Evolutionary conservation across 1,140 invertebrate genomes (phyloP), one percentile per base, ranked within the genome.

Genomic region (Oreohelix idahoensis): DNA sequence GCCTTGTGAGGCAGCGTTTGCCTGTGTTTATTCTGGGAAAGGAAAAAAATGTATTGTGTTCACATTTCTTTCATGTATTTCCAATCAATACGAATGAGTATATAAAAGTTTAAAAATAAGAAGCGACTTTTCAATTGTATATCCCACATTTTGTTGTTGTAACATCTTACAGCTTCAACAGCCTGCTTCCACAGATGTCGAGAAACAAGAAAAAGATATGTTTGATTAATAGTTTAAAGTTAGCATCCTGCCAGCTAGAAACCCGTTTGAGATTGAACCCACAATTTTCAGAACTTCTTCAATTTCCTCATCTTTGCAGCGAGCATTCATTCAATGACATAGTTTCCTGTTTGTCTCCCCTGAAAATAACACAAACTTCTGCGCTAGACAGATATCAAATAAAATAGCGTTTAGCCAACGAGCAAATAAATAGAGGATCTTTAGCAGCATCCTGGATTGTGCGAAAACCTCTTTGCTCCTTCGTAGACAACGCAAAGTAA

Each of bases 331-430:
- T 58, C 17, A 2, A 20, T 58, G 53, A 58, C 53, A 58, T 58
- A 23, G 53, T 58, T 58, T 66, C 63, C 63, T 66, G 63, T 35
- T 35, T 29, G n/a, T 66, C 63, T 66, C 32, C 29, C n/a, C n/a
- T 23, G 63, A 32, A 35, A 66, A 23, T 1, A 32, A 66, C 23
- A 66, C 29, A 66, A 66, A 32, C 63, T 23, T 17, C n/a, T 66
- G 0, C 0, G 32, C 8, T 66, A 66, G 63, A 32, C 23, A 66
- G n/a, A 66, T 66, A 66, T 35, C 63, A 35, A 66, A 66, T 32
- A 66, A 32, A 66, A 32, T 32, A 66, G n/a, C n/a, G 63, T 66
- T 66, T 66, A 66, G n/a, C 63, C 63, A 66, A 66, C 29, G 29
- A 32, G 63, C 29, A 66, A 66, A 66, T 66, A 66, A 66, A 66